Conservation (phyloP, 2,797 vertebrate genomes). For the Glyptemys insculpta region DNA sequence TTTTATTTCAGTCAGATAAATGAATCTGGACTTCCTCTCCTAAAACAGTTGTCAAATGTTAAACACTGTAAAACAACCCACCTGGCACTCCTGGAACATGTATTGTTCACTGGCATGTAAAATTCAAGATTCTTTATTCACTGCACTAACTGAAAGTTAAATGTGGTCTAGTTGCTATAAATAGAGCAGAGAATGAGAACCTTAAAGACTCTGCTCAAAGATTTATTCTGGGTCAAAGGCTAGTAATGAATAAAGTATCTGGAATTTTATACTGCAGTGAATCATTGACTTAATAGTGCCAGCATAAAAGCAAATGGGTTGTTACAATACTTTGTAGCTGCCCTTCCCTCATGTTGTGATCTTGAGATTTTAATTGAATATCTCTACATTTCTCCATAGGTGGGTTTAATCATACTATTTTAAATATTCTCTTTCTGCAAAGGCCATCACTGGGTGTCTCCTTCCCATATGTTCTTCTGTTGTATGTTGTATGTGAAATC, state of each 20-base stretch:
- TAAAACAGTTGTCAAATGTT: accelerated
- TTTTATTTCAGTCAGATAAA: constrained; percentile 49
- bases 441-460: accelerated
- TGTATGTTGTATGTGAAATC: neutral
- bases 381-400: constrained; percentile 18
- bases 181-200: neutral
- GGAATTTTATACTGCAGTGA: constrained; percentile 1
- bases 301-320: neutral
- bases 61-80: neutral
- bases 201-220: neutral
- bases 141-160: neutral
- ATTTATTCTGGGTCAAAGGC: neutral
- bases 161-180: neutral
- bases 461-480: neutral
- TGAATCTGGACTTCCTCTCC: constrained; percentile 8
- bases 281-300: neutral
- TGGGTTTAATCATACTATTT: constrained; percentile 41
- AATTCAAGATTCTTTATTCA: neutral
- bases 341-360: neutral
- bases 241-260: neutral
- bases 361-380: neutral
- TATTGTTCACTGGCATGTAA: neutral
- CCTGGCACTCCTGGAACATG: accelerated
- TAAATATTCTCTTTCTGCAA: constrained; percentile 25
- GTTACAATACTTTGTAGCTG: neutral